Percentiles rank a stretch among this genome's conserved stretches.
Evolutionary conservation across 2,797 vertebrate species (phyloP).

Genomic region (Heterohyrax brucei): DNA sequence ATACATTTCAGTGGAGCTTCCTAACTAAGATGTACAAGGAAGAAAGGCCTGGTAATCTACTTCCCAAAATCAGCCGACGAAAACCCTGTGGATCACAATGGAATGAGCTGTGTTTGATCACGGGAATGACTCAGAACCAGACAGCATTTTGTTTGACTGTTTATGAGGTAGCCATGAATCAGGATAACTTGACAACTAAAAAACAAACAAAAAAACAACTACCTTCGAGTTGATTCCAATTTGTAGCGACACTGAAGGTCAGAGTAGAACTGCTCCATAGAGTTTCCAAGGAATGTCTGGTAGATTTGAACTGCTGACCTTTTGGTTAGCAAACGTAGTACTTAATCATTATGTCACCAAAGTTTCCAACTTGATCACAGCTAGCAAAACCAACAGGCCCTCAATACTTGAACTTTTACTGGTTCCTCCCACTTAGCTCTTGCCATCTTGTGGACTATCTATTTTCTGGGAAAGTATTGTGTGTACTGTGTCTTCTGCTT

Average conservation of each 20-base stretch:
- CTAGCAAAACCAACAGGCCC: background rate
- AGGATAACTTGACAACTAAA: background rate
- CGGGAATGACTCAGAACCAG: background rate
- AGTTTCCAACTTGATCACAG: background rate
- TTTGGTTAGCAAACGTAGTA: no score
- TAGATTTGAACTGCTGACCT: no score
- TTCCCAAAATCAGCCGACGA: background rate
- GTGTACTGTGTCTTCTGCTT: background rate
- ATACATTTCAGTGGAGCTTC: background rate
- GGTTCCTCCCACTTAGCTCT: background rate
- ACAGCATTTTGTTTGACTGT: background rate
- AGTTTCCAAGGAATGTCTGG: no score
- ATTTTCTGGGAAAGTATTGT: background rate
- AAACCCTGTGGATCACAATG: background rate
- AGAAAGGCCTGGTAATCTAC: background rate
- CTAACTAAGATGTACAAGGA: background rate
- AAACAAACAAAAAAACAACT: no score
- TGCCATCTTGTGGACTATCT: background rate
- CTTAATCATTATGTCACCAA: no score
- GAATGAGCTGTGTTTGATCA: background rate
- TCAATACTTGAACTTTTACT: conserved; percentile 25
- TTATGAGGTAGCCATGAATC: background rate
- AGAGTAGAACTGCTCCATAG: no score
- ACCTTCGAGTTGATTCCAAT: no score
- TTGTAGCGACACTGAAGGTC: no score